Conservation (phyloP, 2,113 vertebrate species). For the Urocitellus parryii region DNA sequence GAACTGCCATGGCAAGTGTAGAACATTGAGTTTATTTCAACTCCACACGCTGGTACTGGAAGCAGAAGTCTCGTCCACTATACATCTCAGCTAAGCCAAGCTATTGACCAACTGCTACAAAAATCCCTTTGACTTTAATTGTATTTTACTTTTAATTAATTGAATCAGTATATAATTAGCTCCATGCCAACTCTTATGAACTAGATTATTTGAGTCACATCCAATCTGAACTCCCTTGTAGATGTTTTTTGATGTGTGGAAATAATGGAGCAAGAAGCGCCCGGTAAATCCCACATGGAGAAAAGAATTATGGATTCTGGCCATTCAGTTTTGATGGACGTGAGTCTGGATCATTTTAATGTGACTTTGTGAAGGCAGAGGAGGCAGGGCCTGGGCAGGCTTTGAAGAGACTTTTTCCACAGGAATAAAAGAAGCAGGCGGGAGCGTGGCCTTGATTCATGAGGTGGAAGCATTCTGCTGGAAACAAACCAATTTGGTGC, state of each 20-base stretch:
- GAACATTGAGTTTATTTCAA: background rate
- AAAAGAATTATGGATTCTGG: slow-evolving; percentile 35
- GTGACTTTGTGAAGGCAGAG: background rate
- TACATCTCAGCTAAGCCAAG: background rate
- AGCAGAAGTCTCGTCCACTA: background rate
- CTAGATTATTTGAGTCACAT: background rate
- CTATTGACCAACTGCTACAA: background rate
- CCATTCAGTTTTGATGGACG: background rate
- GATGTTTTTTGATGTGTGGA: background rate
- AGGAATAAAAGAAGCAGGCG: background rate
- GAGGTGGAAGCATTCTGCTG: background rate
- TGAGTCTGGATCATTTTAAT: background rate
- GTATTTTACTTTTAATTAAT: slow-evolving; percentile 62
- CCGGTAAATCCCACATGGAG: background rate
- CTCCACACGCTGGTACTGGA: background rate
- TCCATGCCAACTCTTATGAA: background rate
- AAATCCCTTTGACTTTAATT: slow-evolving; percentile 29
- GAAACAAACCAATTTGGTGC: background rate
- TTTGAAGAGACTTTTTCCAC: background rate
- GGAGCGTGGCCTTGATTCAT: background rate
- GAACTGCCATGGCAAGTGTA: background rate
- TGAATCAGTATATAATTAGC: slow-evolving; percentile 50
- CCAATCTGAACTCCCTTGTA: background rate
- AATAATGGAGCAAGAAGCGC: background rate
- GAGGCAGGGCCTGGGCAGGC: background rate